Base-by-base conservation (phyloP, 2,888 invertebrate species). In the Abrostola tripartita region DNA sequence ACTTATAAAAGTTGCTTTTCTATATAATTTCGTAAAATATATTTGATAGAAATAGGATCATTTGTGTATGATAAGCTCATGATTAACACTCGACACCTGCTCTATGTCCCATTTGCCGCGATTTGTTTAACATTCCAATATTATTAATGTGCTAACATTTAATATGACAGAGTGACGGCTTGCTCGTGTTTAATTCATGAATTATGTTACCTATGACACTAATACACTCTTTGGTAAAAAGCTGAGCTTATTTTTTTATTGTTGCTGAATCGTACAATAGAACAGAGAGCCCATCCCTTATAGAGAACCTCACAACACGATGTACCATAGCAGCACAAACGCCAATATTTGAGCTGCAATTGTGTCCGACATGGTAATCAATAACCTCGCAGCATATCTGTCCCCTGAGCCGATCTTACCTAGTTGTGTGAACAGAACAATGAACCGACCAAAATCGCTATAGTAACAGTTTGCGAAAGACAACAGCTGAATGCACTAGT, bases 401-500 rank as follows among this genome's bases (percentile, higher is more conserved):
- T 62, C 57, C 47, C 37, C n/a, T 36, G 36, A 36, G 36, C 36
- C 50, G 24, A 40, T 7, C 40, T 35, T 50, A 50, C 24, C 35
- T 8, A 24, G 24, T 10, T 11, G 11, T 35, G 11, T 11, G 50
- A 50, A 50, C 36, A 36, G 54, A 51, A 71, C 37, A 57, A 52
- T 51, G 47, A 61, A 51, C 37, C 11, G 41, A 62, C 63, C 65
- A 59, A 74, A 74, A 74, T 71, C 62, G 72, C 79, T 78, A 78
- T 82, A 82, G 85, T 83, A 79, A 77, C 77, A 84, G 76, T 85
- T 24, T 84, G 74, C 81, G 76, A 81, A 83, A 83, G 83, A 84
- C 85, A 85, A 78, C 86, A 87, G 86, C 84, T 85, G 87, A 84
- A 79, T 81, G 85, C 78, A 80, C 81, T 81, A 85, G 83, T 85